Evolutionary conservation across 2,113 vertebrate species (phyloP).

Genomic region (Nyctibius bracteatus): DNA sequence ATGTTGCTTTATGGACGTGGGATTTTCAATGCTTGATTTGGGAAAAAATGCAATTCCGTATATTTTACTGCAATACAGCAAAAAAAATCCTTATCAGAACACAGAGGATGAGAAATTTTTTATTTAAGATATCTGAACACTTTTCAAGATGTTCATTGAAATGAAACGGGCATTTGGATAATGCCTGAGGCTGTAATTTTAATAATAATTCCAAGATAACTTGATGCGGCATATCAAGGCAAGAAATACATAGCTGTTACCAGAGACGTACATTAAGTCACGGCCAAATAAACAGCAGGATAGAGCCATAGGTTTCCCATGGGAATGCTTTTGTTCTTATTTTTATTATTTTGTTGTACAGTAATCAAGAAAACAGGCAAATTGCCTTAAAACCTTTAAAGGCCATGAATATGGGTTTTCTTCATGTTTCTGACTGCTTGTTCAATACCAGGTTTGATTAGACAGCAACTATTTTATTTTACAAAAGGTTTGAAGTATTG

Average conservation of each 20-base stretch:
- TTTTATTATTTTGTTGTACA: neutral
- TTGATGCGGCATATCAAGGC: constrained; percentile 25
- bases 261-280: neutral
- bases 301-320: neutral
- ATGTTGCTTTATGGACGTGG: neutral
- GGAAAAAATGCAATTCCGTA: neutral
- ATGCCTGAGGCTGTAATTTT: constrained; percentile 41
- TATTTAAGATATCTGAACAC: neutral
- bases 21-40: neutral
- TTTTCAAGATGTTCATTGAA: neutral
- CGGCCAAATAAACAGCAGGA: neutral
- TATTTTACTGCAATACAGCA: neutral
- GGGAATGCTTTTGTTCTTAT: neutral
- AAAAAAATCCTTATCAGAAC: neutral
- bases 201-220: constrained; percentile 39
- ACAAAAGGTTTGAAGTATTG: neutral
- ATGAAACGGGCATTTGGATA: constrained; percentile 32
- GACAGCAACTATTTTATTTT: neutral
- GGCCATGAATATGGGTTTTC: neutral
- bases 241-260: neutral
- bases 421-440: neutral
- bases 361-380: neutral
- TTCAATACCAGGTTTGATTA: neutral
- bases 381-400: neutral
- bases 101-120: neutral